A percentile compares a stretch with the other conserved stretches of the same genome.
Conservation (phyloP, 2,113 vertebrate species). For the Elanoides forficatus region DNA sequence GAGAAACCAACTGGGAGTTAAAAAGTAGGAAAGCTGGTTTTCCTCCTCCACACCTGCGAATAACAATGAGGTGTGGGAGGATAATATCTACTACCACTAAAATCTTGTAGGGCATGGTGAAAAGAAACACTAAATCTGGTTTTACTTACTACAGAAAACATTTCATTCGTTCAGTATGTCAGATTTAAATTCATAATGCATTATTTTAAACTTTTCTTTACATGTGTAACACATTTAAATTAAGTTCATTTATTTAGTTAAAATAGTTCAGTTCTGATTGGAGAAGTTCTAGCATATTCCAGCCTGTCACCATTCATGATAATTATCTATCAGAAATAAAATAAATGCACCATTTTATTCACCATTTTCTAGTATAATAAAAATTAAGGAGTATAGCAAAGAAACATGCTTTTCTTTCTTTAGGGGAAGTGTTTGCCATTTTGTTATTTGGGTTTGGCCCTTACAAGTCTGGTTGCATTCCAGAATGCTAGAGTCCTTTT, state of each 20-base stretch:
- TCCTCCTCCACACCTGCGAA: not conserved
- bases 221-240: not conserved
- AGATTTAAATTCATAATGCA: not conserved
- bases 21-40: constrained; percentile 34
- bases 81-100: not conserved
- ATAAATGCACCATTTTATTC: not conserved
- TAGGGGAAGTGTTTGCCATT: not conserved
- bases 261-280: not conserved
- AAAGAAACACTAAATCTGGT: not conserved
- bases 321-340: not conserved
- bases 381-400: not conserved
- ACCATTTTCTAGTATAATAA: not conserved
- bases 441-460: not conserved
- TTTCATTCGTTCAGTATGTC: not conserved
- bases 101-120: not conserved
- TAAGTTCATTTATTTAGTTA: not conserved
- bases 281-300: not conserved
- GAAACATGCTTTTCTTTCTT: not conserved
- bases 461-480: not conserved
- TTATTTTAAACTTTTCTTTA: not conserved
- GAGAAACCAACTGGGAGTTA: constrained; percentile 13
- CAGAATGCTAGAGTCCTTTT: not conserved
- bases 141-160: not conserved
- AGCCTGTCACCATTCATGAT: not conserved
- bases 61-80: constrained; percentile 45